phyloP scores from a whole-genome alignment of 2,113 vertebrate genomes.

The Lepisosteus oculatus region DNA sequence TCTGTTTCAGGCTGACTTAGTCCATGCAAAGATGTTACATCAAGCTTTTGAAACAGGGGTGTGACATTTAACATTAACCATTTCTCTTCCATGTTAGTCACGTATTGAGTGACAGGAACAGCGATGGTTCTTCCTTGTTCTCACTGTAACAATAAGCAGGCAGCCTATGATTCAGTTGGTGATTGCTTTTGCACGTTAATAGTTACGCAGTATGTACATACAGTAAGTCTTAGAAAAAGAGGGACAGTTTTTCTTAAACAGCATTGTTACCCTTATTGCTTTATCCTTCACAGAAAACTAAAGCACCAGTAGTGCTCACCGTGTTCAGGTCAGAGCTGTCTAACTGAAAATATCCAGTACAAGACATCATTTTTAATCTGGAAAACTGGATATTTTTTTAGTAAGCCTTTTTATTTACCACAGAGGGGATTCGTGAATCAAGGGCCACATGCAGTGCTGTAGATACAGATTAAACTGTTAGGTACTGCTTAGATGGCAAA shows the following conservation, averaged over 20 bases:
- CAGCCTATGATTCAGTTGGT: constrained; percentile 47
- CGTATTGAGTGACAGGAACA: constrained; percentile 10
- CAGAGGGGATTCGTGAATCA: constrained; percentile 53
- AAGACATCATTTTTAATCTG: constrained; percentile 40
- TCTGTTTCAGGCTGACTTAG: constrained; percentile 18
- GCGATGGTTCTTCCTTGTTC: constrained; percentile 29
- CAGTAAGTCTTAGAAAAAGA: constrained; percentile 41
- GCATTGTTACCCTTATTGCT: constrained; percentile 51
- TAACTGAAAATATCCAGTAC: constrained; percentile 55
- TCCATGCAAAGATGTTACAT: constrained; percentile 19
- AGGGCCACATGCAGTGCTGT: constrained; percentile 58
- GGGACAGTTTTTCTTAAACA: constrained; percentile 48
- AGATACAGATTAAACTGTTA: constrained; percentile 52
- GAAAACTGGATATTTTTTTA: constrained; percentile 43
- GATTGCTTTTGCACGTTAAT: constrained; percentile 54
- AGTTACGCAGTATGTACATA: constrained; percentile 53
- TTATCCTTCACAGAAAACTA: constrained; percentile 34
- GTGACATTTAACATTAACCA: too few relatives aligned
- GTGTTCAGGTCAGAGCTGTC: constrained; percentile 46
- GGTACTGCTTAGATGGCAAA: constrained; percentile 8
- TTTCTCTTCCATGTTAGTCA: background rate
- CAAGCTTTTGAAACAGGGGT: background rate
- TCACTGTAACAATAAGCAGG: constrained; percentile 41
- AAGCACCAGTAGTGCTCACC: constrained; percentile 29
- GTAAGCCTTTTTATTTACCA: constrained; percentile 56